Percentiles rank a stretch among this genome's conserved stretches.
Evolutionary conservation across 2,113 vertebrate species (phyloP).

Genomic region (Centropristis striata): DNA sequence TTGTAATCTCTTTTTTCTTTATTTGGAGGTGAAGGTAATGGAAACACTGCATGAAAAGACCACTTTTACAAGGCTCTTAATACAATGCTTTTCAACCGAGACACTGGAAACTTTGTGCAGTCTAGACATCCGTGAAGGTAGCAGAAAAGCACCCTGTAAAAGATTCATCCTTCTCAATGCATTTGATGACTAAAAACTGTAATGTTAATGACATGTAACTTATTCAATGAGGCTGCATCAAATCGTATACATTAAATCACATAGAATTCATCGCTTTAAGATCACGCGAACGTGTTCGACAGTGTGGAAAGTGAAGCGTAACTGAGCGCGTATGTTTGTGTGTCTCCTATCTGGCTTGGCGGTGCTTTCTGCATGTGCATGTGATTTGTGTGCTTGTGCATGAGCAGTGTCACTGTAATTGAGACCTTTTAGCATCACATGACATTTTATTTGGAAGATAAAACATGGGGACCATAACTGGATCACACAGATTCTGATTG

Average conservation of each 20-base stretch:
- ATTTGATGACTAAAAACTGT: neutral
- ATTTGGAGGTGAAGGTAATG: neutral
- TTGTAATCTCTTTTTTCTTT: neutral
- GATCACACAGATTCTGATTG: conserved; percentile 30
- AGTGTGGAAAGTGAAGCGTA: neutral
- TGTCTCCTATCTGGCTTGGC: neutral
- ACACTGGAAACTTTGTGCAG: neutral
- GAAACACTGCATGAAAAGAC: neutral
- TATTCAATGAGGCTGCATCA: neutral
- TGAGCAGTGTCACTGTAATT: conserved; percentile 39
- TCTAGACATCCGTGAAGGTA: neutral
- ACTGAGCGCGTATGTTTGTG: neutral
- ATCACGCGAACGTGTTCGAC: neutral
- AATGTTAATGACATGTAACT: neutral
- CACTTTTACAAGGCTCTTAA: neutral
- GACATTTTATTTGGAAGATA: conserved; percentile 42
- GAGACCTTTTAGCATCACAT: conserved; percentile 55
- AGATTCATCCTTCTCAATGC: neutral
- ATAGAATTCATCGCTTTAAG: neutral
- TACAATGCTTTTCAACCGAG: neutral
- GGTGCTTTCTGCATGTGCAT: neutral
- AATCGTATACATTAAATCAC: neutral
- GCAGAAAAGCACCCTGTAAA: neutral
- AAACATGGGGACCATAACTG: conserved; percentile 16
- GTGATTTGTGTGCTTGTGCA: conserved; percentile 41